These are phyloP conservation scores for Alviniconcha strummeri DNA, from an alignment of 2,888 invertebrate species.

Conservation along the genomic window DNA sequence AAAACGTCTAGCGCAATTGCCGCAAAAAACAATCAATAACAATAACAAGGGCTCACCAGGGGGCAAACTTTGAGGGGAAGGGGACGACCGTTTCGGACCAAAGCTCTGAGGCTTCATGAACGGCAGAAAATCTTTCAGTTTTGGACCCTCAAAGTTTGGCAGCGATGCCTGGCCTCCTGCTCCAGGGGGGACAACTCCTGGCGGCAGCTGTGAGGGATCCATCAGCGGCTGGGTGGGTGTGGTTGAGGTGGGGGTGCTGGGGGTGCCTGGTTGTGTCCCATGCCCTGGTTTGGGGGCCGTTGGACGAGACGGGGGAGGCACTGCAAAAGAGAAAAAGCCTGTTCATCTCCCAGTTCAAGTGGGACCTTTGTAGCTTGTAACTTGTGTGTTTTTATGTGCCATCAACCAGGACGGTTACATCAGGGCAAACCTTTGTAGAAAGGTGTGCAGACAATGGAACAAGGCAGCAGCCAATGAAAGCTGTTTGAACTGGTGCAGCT, in stretches of 20 bases:
- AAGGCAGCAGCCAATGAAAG: too few relatives aligned
- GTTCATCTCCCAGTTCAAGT: too few relatives aligned
- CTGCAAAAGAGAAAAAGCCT: constrained; percentile 37
- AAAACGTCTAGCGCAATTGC: too few relatives aligned
- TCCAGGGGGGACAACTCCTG: constrained; percentile 7
- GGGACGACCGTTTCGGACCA: constrained; percentile 58
- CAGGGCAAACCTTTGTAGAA: too few relatives aligned
- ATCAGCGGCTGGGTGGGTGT: not conserved
- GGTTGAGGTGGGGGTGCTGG: constrained; percentile 16
- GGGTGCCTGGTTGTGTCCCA: constrained; percentile 11
- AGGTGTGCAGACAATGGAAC: too few relatives aligned
- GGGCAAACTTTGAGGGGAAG: constrained; percentile 30
- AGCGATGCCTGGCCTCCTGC: constrained; percentile 37
- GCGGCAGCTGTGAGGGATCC: constrained; percentile 10
- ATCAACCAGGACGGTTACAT: too few relatives aligned
- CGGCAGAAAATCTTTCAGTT: constrained; percentile 91
- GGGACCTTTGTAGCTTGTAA: too few relatives aligned
- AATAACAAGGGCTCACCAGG: constrained; percentile 21
- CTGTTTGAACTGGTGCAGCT: too few relatives aligned
- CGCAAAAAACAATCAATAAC: too few relatives aligned
- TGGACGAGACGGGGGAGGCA: constrained; percentile 57
- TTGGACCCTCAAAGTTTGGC: constrained; percentile 77
- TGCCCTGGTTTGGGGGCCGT: constrained; percentile 59
- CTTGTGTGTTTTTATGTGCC: too few relatives aligned
- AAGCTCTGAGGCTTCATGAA: constrained; percentile 79